Evolutionary conservation across 2,113 vertebrate genomes (phyloP), one percentile per base, ranked within the genome.

Genomic region (Lepisosteus osseus): DNA sequence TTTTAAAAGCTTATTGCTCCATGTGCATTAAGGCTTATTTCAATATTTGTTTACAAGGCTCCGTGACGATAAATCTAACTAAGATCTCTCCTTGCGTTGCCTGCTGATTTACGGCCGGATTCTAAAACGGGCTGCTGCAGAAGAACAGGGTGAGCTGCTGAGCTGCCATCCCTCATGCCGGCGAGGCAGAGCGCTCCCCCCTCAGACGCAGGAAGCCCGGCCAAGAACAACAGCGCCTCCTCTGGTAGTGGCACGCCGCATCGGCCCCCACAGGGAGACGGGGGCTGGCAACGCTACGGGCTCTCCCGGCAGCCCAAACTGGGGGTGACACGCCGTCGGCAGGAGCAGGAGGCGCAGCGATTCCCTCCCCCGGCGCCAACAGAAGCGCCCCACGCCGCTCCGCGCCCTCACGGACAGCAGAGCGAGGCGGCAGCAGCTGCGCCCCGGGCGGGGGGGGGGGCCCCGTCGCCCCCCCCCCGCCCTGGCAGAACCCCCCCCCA

Each of bases 31-130:
- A 55, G n/a, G 55, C 67, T 61, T 72, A 77, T 77, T 76, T 80
- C 65, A 79, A 68, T 77, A 78, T 78, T 78, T 79, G 71, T 80
- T 79, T 74, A 69, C 74, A 76, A 70, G 75, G 47, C 17, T 65
- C 42, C 3, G 13, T 66, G 65, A 41, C 12, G 6, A 74, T 75
- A 80, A 72, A 74, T 80, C 72, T 73, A 70, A 41, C 43, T 41
- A 68, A 42, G 61, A 67, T 57, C 69, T 64, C 70, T 2, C 47
- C 4, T 6, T 29, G 8, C 54, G 54, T 65, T 70, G 42, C 47
- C 68, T 47, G 45, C 69, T 71, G 67, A 78, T 78, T 80, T 78
- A 80, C 72, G 8, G 65, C 6, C 6, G 54, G 62, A 59, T 70
- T 68, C 61, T 70, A 71, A 76, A 67, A 71, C 43, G 40, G 57